Evolutionary conservation across 2,113 vertebrate species (phyloP).

Genomic region (Toxotes jaculatrix): DNA sequence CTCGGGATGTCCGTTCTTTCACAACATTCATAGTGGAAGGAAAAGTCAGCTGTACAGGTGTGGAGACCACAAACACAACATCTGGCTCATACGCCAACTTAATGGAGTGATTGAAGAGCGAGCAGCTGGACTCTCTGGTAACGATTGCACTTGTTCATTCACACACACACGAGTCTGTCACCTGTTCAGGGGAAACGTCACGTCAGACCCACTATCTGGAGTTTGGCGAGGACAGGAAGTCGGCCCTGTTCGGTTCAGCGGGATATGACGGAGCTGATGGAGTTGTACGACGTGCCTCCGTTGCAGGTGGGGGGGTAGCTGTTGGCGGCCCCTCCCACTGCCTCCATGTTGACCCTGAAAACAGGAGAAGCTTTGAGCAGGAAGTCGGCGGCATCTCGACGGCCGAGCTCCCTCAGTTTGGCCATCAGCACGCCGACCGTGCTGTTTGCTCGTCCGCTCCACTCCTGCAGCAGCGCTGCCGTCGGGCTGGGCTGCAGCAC

Average conservation of each 20-base stretch:
- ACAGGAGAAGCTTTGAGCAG: conserved; percentile 92
- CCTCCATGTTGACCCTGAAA: conserved; percentile 92
- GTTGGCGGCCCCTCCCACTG: conserved; percentile 83
- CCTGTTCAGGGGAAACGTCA: not conserved
- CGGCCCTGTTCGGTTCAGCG: conserved; percentile 82
- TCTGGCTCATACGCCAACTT: conserved; percentile 20
- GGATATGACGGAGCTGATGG: conserved; percentile 97
- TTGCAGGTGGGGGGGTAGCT: conserved; percentile 92
- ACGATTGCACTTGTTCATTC: conserved; percentile 68
- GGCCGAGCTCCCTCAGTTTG: conserved; percentile 95
- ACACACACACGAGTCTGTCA: not conserved
- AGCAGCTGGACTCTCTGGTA: conserved; percentile 49
- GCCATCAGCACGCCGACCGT: conserved; percentile 93
- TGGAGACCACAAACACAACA: conserved; percentile 58
- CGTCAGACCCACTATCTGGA: not conserved
- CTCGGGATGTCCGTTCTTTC: conserved; percentile 45
- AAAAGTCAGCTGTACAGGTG: conserved; percentile 40
- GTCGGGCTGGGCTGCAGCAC: conserved; percentile 89
- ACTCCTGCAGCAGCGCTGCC: conserved; percentile 91
- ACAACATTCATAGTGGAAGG: conserved; percentile 61
- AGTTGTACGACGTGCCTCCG: conserved; percentile 96
- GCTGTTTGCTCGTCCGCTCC: conserved; percentile 89
- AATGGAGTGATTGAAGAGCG: conserved; percentile 19
- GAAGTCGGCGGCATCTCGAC: conserved; percentile 96
- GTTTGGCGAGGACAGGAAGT: conserved; percentile 6